Conservation (phyloP, 2,113 vertebrate species). For the Ochotona princeps region DNA sequence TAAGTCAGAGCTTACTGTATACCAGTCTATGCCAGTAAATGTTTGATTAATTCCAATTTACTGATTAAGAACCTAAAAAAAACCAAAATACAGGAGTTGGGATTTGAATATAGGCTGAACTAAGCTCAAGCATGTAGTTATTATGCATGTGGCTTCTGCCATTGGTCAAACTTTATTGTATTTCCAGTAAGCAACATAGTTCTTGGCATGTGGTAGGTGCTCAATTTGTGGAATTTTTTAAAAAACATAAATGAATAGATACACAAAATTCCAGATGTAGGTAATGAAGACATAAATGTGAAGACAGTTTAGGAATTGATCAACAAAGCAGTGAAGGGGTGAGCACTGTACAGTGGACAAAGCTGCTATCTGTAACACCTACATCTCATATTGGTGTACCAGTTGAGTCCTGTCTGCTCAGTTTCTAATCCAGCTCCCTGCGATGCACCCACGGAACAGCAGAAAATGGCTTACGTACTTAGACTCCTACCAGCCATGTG, state of each 20-base stretch:
- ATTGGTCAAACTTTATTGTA: neutral
- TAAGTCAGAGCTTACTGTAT: neutral
- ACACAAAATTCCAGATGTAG: neutral
- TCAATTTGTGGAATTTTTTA: neutral
- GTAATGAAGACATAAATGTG: neutral
- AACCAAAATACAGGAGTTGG: neutral
- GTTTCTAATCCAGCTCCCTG: too few species aligned
- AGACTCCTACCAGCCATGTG: too few species aligned
- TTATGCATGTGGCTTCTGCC: too few species aligned
- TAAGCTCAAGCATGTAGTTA: neutral
- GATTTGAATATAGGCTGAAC: neutral
- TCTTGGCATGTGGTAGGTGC: neutral
- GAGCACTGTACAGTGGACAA: too few species aligned
- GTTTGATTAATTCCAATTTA: neutral
- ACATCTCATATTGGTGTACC: too few species aligned
- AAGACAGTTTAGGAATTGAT: neutral
- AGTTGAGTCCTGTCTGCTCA: too few species aligned
- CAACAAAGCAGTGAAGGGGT: too few species aligned
- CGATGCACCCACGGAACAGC: too few species aligned
- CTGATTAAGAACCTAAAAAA: neutral
- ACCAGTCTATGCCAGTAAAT: neutral
- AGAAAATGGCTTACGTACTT: too few species aligned
- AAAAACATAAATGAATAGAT: neutral
- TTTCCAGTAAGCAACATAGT: neutral
- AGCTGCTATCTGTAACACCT: too few species aligned